Conservation (phyloP, 2,888 invertebrate species). For the Hydraecia micacea region DNA sequence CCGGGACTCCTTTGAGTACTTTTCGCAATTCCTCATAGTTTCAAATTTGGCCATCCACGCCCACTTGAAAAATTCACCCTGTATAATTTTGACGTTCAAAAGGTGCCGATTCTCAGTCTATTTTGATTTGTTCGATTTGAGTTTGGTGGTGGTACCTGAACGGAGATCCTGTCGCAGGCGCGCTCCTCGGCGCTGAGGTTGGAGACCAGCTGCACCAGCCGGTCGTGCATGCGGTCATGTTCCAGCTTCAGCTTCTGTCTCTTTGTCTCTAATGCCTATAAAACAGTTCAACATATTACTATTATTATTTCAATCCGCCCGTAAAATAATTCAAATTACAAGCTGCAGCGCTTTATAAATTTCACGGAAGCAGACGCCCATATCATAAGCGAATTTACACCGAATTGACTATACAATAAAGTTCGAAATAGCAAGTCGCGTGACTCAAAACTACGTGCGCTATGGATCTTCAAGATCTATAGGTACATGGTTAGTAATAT, state of each 20-base stretch:
- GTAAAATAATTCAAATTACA: neutral
- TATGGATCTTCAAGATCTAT: neutral
- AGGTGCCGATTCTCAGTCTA: neutral
- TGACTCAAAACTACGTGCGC: neutral
- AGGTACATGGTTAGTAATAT: neutral
- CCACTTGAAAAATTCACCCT: too few species aligned
- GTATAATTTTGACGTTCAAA: neutral
- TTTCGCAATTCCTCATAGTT: too few species aligned
- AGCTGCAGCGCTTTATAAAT: neutral
- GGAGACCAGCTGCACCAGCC: slow-evolving; percentile 85
- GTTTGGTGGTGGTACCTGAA: slow-evolving; percentile 75
- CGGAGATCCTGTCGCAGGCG: slow-evolving; percentile 86
- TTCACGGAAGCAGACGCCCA: neutral
- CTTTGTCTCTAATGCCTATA: slow-evolving; percentile 83
- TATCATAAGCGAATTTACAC: neutral
- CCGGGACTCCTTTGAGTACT: too few species aligned
- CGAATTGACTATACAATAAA: neutral
- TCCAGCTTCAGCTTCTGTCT: slow-evolving; percentile 86
- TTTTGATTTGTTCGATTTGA: neutral
- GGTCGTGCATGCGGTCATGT: slow-evolving; percentile 85
- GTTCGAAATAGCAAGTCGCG: neutral
- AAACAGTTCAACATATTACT: neutral
- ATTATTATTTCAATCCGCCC: too few species aligned
- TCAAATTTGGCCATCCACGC: too few species aligned
- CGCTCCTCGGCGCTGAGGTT: slow-evolving; percentile 86